Base-by-base conservation (phyloP, 1,140 invertebrate species). In the Kradibia gibbosae region DNA sequence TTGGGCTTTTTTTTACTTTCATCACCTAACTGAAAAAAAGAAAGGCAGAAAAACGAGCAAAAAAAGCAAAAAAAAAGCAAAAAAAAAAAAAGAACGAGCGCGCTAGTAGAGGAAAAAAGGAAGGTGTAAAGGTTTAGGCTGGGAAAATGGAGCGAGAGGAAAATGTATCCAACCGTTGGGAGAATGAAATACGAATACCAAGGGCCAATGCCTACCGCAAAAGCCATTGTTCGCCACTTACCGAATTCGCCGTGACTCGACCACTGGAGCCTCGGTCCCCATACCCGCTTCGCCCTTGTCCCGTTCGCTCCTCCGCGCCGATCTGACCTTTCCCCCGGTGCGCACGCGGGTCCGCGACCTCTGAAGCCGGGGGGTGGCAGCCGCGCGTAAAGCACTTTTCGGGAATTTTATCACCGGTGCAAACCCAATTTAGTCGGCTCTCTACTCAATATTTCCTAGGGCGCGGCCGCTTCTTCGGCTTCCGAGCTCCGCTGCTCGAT, bases 151-250 rank as follows among this genome's bases (percentile, higher is more conserved):
- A 75, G 78, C 84, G 84, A 80, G 85, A 83, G 50, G 85, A 86
- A 88, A 88, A 87, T 87, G 87, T 87, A 88, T 87, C 86, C 85
- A 84, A 85, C 83, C 84, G 83, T 82, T 82, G 83, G 83, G 72
- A 84, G 84, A 85, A 85, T 86, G 85, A 86, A 88, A 88, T 86
- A 86, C 85, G 87, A 88, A 87, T 87, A 85, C 86, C 87, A 84
- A 85, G 87, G 86, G 85, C 86, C 87, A 87, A 88, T 87, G 87
- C 87, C 87, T 88, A 89, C 89, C 89, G 88, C 89, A 90, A 90
- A 90, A 90, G 88, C 89, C 88, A 90, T 90, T 90, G 89, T 90
- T 88, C 88, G 88, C 89, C 89, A 90, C 89, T 90, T 90, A 90
- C 88, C 89, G 88, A 89, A 90, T 90, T 90, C 89, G 87, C 86